These are phyloP conservation scores for Candidula unifasciata DNA, from an alignment of 2,888 invertebrate genomes.

Conservation along the genomic window DNA sequence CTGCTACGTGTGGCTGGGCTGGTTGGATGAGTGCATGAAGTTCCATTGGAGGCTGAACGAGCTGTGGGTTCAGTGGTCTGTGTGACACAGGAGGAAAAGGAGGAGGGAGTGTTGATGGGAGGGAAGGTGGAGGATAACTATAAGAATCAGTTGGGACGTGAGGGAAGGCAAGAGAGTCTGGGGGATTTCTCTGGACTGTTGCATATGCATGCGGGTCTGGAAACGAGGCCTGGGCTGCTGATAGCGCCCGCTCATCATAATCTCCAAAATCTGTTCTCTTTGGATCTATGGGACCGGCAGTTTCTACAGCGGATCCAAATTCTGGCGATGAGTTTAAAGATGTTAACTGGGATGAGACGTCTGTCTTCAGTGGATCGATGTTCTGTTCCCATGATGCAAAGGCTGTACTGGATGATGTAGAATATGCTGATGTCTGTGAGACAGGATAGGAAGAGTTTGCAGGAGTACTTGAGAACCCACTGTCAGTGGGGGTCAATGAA, in stretches of 20 bases:
- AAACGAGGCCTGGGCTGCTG: not conserved
- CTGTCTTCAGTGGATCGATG: constrained; percentile 12
- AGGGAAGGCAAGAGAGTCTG: constrained; percentile 33
- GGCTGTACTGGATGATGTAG: not conserved
- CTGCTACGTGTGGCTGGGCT: constrained; percentile 60
- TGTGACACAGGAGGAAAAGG: constrained; percentile 28
- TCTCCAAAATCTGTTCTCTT: constrained; percentile 1
- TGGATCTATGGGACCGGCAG: not conserved
- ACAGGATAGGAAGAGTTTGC: not conserved
- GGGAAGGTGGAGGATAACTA: constrained; percentile 16
- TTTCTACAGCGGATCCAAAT: not conserved
- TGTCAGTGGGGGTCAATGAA: not conserved
- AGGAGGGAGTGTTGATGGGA: not conserved
- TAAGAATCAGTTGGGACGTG: constrained; percentile 11
- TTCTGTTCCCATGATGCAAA: not conserved
- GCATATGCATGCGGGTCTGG: constrained; percentile 23
- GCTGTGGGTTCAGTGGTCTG: constrained; percentile 30
- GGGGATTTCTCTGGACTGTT: constrained; percentile 32
- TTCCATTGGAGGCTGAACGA: constrained; percentile 1
- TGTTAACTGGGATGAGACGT: not conserved
- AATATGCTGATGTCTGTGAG: not conserved
- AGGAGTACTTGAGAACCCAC: not conserved
- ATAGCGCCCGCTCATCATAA: constrained; percentile 13
- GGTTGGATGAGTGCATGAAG: not conserved
- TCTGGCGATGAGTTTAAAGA: not conserved